phyloP scores from a whole-genome alignment of 2,888 invertebrate genomes.

The Parnassius mnemosyne region DNA sequence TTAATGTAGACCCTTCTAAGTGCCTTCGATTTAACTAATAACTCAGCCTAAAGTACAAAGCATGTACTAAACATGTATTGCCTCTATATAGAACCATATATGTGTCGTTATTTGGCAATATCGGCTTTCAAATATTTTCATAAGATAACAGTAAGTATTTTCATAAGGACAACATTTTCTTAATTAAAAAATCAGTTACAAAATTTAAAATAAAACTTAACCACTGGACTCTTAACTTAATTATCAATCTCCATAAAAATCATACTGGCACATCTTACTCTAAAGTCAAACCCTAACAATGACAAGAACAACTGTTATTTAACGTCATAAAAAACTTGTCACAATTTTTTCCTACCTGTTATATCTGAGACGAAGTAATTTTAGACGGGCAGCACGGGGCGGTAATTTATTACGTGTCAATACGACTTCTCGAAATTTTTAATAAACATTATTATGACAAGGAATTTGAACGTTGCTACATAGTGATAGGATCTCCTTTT shows the following conservation, averaged over 20 bases:
- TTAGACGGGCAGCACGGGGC: constrained; percentile 7
- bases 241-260: constrained; percentile 4
- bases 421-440: constrained; percentile 17
- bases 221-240: neutral
- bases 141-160: too few relatives aligned
- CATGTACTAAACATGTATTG: too few relatives aligned
- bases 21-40: too few relatives aligned
- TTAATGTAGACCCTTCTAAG: too few relatives aligned
- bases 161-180: too few relatives aligned
- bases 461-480: neutral
- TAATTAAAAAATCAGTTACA: too few relatives aligned
- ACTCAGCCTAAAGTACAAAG: too few relatives aligned
- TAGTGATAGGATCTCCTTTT: neutral
- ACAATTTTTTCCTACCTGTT: constrained; percentile 4
- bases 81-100: too few relatives aligned
- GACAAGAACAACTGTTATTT: constrained; percentile 16
- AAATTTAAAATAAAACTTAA: neutral
- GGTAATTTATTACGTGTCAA: constrained; percentile 20
- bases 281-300: constrained; percentile 1
- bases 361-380: constrained; percentile 2
- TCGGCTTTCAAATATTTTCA: too few relatives aligned
- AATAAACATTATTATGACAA: neutral
- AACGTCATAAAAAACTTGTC: constrained; percentile 11
- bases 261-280: constrained; percentile 4
- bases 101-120: too few relatives aligned